phyloP scores from a whole-genome alignment of 2,888 invertebrate species.

The Drosophila helvetica region DNA sequence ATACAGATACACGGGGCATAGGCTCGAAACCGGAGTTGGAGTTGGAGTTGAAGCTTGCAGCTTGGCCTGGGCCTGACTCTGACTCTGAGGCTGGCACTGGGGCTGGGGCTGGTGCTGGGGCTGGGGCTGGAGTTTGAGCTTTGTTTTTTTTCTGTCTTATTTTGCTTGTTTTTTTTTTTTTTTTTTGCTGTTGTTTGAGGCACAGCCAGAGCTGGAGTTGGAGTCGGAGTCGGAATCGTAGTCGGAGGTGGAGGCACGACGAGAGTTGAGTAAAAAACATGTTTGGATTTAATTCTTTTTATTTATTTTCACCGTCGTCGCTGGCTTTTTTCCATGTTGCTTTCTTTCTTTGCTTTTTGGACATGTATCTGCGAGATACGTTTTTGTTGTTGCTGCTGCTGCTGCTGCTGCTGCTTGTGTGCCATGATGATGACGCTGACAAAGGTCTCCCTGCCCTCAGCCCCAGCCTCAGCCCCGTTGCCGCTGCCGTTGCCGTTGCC shows the following conservation, averaged over 20 bases:
- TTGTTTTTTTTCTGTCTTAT: conserved; percentile 31
- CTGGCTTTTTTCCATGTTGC: conserved; percentile 48
- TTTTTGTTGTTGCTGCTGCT: conserved; percentile 45
- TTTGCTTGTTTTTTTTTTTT: background rate
- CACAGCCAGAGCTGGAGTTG: conserved; percentile 32
- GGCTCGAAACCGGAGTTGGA: conserved; percentile 74
- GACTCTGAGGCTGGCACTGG: conserved; percentile 12
- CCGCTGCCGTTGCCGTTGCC: conserved; percentile 56
- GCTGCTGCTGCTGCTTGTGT: conserved; percentile 36
- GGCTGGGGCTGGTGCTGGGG: conserved; percentile 5
- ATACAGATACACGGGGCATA: conserved; percentile 39
- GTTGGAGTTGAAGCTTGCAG: conserved; percentile 53
- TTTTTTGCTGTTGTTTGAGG: conserved; percentile 37
- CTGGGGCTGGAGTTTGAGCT: conserved; percentile 24
- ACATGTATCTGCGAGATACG: conserved; percentile 76
- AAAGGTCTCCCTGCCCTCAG: conserved; percentile 61
- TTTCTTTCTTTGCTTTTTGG: conserved; percentile 74
- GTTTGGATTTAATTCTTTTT: conserved; percentile 79
- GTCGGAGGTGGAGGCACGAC: conserved; percentile 18
- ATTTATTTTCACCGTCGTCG: conserved; percentile 59
- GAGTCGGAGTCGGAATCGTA: conserved; percentile 8
- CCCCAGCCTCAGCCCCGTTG: conserved; percentile 6
- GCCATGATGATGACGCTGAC: conserved; percentile 74
- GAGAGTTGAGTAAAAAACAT: conserved; percentile 71
- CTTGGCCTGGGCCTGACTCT: conserved; percentile 30